Conservation (phyloP, 2,888 invertebrate genomes). For the Herminia tarsipennalis region DNA sequence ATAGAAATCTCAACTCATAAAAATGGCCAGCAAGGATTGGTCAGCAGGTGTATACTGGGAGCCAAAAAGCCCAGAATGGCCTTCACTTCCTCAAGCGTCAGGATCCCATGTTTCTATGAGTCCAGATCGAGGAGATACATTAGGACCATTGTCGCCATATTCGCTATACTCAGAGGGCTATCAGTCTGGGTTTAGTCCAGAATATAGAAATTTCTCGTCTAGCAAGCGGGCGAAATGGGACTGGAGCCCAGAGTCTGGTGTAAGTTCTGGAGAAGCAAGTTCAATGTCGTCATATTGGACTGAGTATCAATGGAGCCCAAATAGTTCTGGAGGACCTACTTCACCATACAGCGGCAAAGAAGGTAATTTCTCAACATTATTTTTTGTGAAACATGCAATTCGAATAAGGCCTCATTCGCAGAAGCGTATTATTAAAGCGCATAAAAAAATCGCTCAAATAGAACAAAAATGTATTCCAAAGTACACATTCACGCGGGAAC, state of each 20-base stretch:
- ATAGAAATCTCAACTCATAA: conserved; percentile 66
- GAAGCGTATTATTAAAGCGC: too few relatives aligned
- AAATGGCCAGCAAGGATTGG: conserved; percentile 77
- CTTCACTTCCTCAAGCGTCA: conserved; percentile 51
- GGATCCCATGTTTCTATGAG: conserved; percentile 60
- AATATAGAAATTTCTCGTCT: conserved; percentile 52
- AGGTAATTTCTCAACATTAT: conserved; percentile 46
- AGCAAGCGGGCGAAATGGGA: conserved; percentile 65
- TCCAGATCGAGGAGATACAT: conserved; percentile 61
- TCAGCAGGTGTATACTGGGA: conserved; percentile 78
- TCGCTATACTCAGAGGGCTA: conserved; percentile 72
- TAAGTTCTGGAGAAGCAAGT: conserved; percentile 68
- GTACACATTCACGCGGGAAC: too few relatives aligned
- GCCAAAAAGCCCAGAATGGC: conserved; percentile 75
- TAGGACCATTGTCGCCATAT: conserved; percentile 63
- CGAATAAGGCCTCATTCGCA: too few relatives aligned
- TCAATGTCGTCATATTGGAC: conserved; percentile 68
- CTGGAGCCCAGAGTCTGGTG: conserved; percentile 78
- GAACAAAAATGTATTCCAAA: too few relatives aligned
- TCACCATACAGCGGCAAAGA: conserved; percentile 76
- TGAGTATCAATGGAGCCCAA: conserved; percentile 84
- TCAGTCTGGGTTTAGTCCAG: conserved; percentile 74
- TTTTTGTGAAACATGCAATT: too few relatives aligned
- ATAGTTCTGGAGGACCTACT: conserved; percentile 78
- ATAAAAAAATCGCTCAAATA: too few relatives aligned